Conservation (phyloP, 1,140 invertebrate species). For the Stegodyphus dumicola region DNA sequence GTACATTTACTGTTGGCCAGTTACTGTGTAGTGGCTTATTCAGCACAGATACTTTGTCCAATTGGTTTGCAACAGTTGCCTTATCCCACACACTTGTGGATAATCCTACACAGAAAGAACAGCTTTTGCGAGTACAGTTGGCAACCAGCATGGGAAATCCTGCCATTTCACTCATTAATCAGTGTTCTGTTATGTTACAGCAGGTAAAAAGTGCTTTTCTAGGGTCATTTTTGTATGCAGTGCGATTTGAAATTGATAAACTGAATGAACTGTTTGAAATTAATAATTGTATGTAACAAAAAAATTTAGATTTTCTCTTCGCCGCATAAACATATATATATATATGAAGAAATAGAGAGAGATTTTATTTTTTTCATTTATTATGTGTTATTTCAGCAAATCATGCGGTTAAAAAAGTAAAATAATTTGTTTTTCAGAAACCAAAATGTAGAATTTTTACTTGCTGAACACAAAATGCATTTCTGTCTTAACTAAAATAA, state of each 20-base stretch:
- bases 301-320: too few relatives aligned
- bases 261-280: too few relatives aligned
- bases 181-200: constrained; percentile 85
- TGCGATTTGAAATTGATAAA: neutral
- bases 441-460: too few relatives aligned
- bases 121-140: constrained; percentile 90
- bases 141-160: constrained; percentile 86
- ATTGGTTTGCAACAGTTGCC: constrained; percentile 95
- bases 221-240: constrained; percentile 9
- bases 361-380: too few relatives aligned
- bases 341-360: too few relatives aligned
- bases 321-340: too few relatives aligned
- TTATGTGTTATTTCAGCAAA: too few relatives aligned
- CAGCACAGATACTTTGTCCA: constrained; percentile 89
- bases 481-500: too few relatives aligned
- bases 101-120: constrained; percentile 89
- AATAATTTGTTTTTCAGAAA: too few relatives aligned
- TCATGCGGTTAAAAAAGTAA: too few relatives aligned
- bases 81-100: constrained; percentile 91
- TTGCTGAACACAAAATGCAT: too few relatives aligned
- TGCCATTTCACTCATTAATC: constrained; percentile 88
- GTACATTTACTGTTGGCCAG: constrained; percentile 78
- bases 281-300: too few relatives aligned
- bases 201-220: constrained; percentile 69
- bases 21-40: constrained; percentile 95